Conservation (phyloP, 2,888 invertebrate genomes). For the Leucoptera coffeella region DNA sequence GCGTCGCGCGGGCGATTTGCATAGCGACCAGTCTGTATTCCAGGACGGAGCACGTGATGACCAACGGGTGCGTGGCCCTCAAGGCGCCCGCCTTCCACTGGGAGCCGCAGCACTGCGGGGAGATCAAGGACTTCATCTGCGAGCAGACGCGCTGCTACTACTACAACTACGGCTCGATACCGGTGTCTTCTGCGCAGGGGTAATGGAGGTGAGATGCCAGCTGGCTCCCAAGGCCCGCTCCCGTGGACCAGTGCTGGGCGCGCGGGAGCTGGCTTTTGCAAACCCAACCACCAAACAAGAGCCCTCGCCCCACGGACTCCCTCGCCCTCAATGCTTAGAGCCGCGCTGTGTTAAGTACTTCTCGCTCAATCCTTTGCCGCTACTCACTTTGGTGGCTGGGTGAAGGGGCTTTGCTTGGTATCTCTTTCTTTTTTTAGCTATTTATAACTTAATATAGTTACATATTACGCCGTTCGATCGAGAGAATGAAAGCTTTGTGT, state of each 20-base stretch:
- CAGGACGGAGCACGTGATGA: slow-evolving; percentile 51
- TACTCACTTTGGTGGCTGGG: slow-evolving; percentile 52
- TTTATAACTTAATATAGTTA: too few species aligned
- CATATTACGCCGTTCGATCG: too few species aligned
- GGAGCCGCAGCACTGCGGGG: slow-evolving; percentile 78
- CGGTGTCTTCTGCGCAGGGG: slow-evolving; percentile 86
- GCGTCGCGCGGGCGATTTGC: background rate
- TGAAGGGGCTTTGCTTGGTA: slow-evolving; percentile 57
- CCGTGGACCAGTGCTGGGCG: slow-evolving; percentile 28
- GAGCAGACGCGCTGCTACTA: slow-evolving; percentile 87
- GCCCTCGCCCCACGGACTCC: slow-evolving; percentile 51
- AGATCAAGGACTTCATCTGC: slow-evolving; percentile 82
- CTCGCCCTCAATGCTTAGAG: too few species aligned
- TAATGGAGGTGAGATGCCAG: slow-evolving; percentile 75
- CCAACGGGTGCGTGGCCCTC: slow-evolving; percentile 70
- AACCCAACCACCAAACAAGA: slow-evolving; percentile 54
- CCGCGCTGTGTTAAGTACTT: too few species aligned
- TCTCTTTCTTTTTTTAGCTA: slow-evolving; percentile 31
- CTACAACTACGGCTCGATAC: slow-evolving; percentile 87
- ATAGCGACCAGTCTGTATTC: slow-evolving; percentile 45
- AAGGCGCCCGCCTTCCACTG: slow-evolving; percentile 73
- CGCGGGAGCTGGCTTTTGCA: slow-evolving; percentile 46
- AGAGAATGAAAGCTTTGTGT: too few species aligned
- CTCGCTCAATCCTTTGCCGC: too few species aligned
- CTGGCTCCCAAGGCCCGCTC: slow-evolving; percentile 48